Evolutionary conservation across 2,113 vertebrate species (phyloP).

Genomic region (Eolophus roseicapilla): DNA sequence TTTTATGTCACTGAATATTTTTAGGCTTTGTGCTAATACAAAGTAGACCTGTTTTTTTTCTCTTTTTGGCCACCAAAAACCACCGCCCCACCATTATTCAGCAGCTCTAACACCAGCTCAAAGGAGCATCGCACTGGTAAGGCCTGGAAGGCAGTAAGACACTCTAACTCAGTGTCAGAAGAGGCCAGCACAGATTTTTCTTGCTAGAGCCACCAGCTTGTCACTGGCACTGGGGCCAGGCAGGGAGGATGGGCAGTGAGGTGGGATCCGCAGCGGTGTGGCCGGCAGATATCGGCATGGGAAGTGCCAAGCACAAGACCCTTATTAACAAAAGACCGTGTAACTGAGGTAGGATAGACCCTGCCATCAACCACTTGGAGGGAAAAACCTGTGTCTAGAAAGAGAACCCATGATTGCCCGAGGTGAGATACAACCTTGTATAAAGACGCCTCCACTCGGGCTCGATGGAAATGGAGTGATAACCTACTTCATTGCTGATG

Average conservation of each 20-base stretch:
- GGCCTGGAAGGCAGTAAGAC: not conserved
- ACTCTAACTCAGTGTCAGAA: not conserved
- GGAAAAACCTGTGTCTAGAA: not conserved
- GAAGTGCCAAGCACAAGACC: not conserved
- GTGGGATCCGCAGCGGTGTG: rapidly evolving
- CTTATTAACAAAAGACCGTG: not conserved
- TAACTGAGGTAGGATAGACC: constrained; percentile 24
- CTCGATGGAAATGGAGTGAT: rapidly evolving
- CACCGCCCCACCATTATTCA: not conserved
- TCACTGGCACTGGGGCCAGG: rapidly evolving
- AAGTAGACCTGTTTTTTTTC: not conserved
- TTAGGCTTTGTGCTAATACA: not conserved
- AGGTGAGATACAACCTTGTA: not conserved
- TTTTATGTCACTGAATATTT: not conserved
- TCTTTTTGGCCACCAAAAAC: not conserved
- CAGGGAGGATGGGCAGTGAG: rapidly evolving
- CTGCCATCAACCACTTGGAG: not conserved
- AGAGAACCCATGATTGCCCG: rapidly evolving
- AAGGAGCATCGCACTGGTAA: not conserved
- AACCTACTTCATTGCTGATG: not conserved
- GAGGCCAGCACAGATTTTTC: not conserved
- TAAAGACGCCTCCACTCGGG: not conserved
- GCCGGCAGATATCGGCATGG: rapidly evolving
- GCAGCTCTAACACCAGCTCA: constrained; percentile 8
- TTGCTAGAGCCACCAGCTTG: not conserved